These are phyloP conservation scores for Heteromormyrus szaboi DNA, from an alignment of 2,797 vertebrate species.

Conservation along the genomic window DNA sequence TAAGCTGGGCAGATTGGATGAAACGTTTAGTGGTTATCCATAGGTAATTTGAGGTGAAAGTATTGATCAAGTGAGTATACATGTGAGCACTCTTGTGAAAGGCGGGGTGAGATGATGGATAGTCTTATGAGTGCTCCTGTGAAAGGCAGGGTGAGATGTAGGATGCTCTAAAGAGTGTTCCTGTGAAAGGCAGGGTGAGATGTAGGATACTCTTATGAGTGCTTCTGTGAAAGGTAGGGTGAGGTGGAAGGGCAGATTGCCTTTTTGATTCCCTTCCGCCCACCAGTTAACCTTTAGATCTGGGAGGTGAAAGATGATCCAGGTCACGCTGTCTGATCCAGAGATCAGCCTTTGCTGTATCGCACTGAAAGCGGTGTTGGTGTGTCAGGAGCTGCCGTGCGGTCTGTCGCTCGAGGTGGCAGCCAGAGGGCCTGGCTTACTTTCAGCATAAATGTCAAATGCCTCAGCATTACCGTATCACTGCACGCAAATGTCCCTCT, in stretches of 20 bases:
- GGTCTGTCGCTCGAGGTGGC: background rate
- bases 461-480: background rate
- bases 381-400: background rate
- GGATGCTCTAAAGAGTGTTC: background rate
- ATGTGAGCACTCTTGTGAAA: background rate
- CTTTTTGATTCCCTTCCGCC: background rate
- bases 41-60: background rate
- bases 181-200: background rate
- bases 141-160: background rate
- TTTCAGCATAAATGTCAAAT: conserved; percentile 3
- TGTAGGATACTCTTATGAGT: background rate
- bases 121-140: background rate
- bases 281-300: conserved; percentile 13
- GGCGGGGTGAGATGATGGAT: background rate
- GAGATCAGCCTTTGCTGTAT: background rate
- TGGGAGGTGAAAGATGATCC: conserved; percentile 9
- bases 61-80: background rate
- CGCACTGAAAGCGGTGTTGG: background rate
- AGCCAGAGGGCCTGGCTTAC: background rate
- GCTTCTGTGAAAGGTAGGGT: background rate
- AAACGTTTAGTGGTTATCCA: background rate
- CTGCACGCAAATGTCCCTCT: background rate
- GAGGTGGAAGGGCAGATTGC: background rate
- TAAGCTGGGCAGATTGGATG: background rate
- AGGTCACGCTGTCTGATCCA: conserved; percentile 5